Base-by-base conservation (phyloP, 2,113 vertebrate genomes). In the Syngnathus floridae region DNA sequence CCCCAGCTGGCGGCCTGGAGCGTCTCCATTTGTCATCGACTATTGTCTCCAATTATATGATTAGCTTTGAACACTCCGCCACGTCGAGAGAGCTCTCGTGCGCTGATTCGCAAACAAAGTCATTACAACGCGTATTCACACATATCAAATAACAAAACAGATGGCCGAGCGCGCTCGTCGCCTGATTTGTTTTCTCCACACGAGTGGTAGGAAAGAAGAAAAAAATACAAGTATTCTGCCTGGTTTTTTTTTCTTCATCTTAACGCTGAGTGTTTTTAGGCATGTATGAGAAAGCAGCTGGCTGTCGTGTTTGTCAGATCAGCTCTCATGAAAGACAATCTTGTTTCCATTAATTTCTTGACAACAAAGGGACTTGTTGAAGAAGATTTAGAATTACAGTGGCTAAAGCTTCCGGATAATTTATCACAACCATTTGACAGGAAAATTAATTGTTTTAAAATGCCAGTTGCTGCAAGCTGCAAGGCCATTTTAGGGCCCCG, bases 141-240 rank as follows among this genome's bases (percentile, higher is more conserved):
- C 96, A 97, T 95, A 98, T 99, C 97, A 99, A 98, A 98, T 98
- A 98, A 98, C 96, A 97, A 89, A 99, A 98, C 97, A 99, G 97
- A 99, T 99, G 97, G 97, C 93, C 94, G 93, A 61, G 91, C 94
- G 94, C 91, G 93, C 93, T 93, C 91, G 92, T 92, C 86, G 94
- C 92, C 93, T 95, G 95, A 93, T 95, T 98, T 90, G 89, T 97
- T 26, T 61, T 96, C 95, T 95, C 93, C 95, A 94, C 94, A 93
- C 91, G 92, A 95, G 92, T 94, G 91, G 92, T 92, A 91, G 90
- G 14, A 88, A 93, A 16, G 21, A 94, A 77, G 93, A 73, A 69
- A 66, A 66, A 75, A 74, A 77, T 70, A 69, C 91, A 93, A 93
- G 92, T 94, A 94, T 95, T 95, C 96, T 95, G 92, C 92, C 79